phyloP scores from a whole-genome alignment of 2,797 vertebrate species.

The Phoebastria nigripes region DNA sequence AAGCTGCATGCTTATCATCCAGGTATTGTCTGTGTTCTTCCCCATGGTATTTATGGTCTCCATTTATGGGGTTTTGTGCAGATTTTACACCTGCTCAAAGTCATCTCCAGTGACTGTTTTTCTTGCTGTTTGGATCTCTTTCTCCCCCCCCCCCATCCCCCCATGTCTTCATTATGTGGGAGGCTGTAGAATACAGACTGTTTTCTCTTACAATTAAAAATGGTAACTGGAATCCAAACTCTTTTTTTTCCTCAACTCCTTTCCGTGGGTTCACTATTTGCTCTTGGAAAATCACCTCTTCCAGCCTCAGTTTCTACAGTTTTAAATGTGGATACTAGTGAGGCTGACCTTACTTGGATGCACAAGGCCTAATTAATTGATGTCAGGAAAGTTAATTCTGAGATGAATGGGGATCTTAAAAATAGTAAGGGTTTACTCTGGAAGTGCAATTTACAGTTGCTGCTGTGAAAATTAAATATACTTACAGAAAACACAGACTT shows the following conservation, averaged over 20 bases:
- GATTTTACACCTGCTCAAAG: conserved; percentile 9
- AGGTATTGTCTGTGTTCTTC: conserved; percentile 24
- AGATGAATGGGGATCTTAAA: not conserved
- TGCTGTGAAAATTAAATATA: not conserved
- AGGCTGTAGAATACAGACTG: not conserved
- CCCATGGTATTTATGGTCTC: conserved; percentile 36
- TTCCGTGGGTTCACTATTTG: not conserved
- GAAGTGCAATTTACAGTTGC: not conserved
- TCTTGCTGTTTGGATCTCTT: not conserved
- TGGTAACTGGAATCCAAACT: not conserved
- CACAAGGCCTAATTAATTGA: not conserved
- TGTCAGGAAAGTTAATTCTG: conserved; percentile 14
- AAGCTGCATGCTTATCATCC: conserved; percentile 34
- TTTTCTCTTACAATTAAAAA: not conserved
- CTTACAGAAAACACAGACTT: not conserved
- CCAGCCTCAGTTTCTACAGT: not conserved
- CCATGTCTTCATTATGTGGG: not conserved
- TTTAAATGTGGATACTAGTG: not conserved
- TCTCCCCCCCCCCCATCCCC: not conserved
- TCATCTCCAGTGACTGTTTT: not conserved
- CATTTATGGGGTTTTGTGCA: not conserved
- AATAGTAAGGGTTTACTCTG: not conserved
- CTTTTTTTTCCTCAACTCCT: not conserved
- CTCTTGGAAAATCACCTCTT: not conserved
- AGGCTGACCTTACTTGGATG: not conserved